Base-by-base conservation (phyloP, 2,113 vertebrate genomes). In the Vombatus ursinus region DNA sequence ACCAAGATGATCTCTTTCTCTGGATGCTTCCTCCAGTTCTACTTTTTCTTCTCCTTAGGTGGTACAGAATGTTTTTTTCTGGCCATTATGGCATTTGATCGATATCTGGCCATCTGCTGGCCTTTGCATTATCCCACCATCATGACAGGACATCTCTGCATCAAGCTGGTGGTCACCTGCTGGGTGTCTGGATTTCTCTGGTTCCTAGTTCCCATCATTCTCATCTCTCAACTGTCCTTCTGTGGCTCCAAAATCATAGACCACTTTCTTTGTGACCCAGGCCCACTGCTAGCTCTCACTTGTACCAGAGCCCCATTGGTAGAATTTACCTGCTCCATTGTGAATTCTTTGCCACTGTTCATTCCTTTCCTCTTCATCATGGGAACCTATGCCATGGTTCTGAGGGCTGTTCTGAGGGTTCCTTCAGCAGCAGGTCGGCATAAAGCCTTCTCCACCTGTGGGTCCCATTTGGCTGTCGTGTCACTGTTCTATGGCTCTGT, bases 371-470 rank as follows among this genome's bases (percentile, higher is more conserved):
- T 96, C 25, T 96, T 57, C 37, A 97, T 96, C 16, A 52, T 92
- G 91, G 94, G 51, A 1, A 94, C 95, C 31, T 97, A 97, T 91
- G 22, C 61, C 77, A 49, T 96, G 77, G 89, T 97, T 10, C n/a
- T 97, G 22, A 77, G 37, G 94, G 90, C 96, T 90, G 95, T 97
- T 0, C 5, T 96, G 5, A 93, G 31, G 23, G 90, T 96, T 2
- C 68, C 96, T 89, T 96, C 96, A 31, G 90, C 96, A 90, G 22
- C 84, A 51, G 96, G 96, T 0, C n/a, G 1, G 54, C 96, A 57
- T 92, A 97, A 97, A 31, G 94, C 97, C 84, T 96, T 97, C 91
- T 96, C 96, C 49, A 97, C 97, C 11, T 96, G 95, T 57, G 95
- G 96, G 9, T 97, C 96, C 52, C 96, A 97, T 53, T 90, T 97